Base-by-base conservation (phyloP, 2,888 invertebrate species). In the Aporophyla nigra region DNA sequence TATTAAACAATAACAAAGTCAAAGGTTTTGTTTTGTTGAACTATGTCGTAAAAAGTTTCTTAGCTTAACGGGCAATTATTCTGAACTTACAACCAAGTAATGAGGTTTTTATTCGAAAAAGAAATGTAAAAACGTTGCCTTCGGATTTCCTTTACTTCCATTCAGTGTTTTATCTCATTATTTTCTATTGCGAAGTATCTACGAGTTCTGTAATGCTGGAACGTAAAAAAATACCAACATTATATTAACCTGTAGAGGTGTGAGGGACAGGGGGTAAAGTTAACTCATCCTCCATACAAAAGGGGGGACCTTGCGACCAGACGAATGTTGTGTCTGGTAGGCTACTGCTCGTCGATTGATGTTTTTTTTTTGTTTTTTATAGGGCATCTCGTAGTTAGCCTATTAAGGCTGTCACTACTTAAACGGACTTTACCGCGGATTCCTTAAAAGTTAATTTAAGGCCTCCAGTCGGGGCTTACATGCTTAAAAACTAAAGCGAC, bases 11-110 rank as follows among this genome's bases (percentile, higher is more conserved):
- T 43, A 77, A 79, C 40, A 69, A 66, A 72, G 33, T 49, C n/a
- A 70, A 76, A 40, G 43, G 49, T 61, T 65, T 62, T 68, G 46
- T 76, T 81, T 73, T 40, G 21, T 43, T 61, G 14, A 67, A 81
- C 71, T 67, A 66, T 58, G 12, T 54, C n/a, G 73, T 63, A 70
- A 74, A 77, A 74, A 85, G 46, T 71, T 83, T 83, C 54, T 61
- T 77, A 65, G 74, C 69, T 61, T 76, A 86, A 83, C 76, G 73
- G 85, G 76, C 82, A 75, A 85, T 87, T 84, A 83, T 81, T 73
- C 76, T 84, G 80, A 84, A 85, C 79, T 81, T 82, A 83, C 75
- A 77, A 83, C 73, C 69, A 80, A 74, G 79, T 85, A 87, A 88
- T 85, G 82, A 82, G 81, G 82, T 84, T 73, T 80, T 78, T 78